phyloP scores from a whole-genome alignment of 2,888 invertebrate species.

The Epirrhoe tristata region DNA sequence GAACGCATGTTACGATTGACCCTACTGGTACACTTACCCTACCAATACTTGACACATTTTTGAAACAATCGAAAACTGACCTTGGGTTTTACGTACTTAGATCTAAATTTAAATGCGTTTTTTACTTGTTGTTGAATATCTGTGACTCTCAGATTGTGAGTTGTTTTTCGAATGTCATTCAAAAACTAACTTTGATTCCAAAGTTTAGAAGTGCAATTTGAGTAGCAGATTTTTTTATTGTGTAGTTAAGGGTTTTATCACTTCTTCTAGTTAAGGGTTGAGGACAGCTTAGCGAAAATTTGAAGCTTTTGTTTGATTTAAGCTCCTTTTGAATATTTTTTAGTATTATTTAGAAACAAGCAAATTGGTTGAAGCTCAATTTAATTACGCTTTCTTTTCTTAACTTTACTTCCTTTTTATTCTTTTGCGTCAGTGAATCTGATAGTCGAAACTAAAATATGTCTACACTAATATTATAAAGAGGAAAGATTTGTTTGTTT shows the following conservation, averaged over 20 bases:
- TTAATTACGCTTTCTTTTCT: neutral
- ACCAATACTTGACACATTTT: conserved; percentile 60
- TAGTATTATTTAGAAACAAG: neutral
- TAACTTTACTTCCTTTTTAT: no score
- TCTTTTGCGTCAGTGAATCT: no score
- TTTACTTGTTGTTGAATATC: conserved; percentile 1
- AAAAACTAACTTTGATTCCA: conserved; percentile 15
- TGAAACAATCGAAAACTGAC: conserved; percentile 60
- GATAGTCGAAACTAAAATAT: no score
- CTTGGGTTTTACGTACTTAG: conserved; percentile 45
- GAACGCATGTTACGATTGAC: conserved; percentile 82
- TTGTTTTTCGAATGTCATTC: neutral
- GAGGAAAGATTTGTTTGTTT: no score
- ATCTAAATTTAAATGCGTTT: conserved; percentile 16
- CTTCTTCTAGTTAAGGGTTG: conserved; percentile 71
- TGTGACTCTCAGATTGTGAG: neutral
- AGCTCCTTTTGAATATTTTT: conserved; percentile 13
- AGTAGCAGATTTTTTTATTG: conserved; percentile 43
- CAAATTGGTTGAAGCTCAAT: neutral
- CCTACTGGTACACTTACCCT: conserved; percentile 73
- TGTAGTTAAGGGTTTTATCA: conserved; percentile 66
- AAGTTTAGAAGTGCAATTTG: conserved; percentile 4
- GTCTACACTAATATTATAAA: no score
- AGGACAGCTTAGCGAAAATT: conserved; percentile 61
- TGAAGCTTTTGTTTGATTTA: conserved; percentile 32